These are phyloP conservation scores for Pycnonotus jocosus DNA, from an alignment of 2,113 vertebrate species.

Conservation along the genomic window DNA sequence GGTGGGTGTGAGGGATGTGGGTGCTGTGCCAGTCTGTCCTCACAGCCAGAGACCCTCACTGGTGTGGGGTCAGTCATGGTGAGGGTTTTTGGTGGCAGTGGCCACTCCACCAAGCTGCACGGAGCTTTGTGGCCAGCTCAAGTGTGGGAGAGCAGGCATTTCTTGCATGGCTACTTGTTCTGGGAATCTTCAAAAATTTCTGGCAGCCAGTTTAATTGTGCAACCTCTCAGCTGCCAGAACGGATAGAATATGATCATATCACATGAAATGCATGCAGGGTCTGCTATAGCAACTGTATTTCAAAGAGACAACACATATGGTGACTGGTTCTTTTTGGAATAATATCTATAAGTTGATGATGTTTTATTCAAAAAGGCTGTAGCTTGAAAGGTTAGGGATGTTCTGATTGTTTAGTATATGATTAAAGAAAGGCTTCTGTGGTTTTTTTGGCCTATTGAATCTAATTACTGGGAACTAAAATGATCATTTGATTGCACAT, in stretches of 20 bases:
- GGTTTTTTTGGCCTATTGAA: conserved; percentile 52
- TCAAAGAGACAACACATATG: conserved; percentile 68
- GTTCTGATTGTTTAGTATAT: conserved; percentile 65
- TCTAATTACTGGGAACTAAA: conserved; percentile 65
- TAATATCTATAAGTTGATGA: conserved; percentile 68
- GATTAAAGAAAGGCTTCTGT: conserved; percentile 60
- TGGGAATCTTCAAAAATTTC: conserved; percentile 63
- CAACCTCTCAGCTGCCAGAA: conserved; percentile 68
- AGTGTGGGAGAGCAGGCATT: background rate
- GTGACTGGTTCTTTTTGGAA: conserved; percentile 69
- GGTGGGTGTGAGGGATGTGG: background rate
- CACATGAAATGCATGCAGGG: conserved; percentile 66
- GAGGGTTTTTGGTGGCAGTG: background rate
- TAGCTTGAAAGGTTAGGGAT: conserved; percentile 68
- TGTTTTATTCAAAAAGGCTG: conserved; percentile 70
- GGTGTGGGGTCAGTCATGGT: fast-evolving
- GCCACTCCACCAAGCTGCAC: fast-evolving
- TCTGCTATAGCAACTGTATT: conserved; percentile 68
- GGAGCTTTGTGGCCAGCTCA: background rate
- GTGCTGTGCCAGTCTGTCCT: background rate
- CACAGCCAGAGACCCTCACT: background rate
- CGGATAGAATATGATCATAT: conserved; percentile 63
- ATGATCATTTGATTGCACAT: conserved; percentile 70
- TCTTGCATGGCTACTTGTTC: conserved; percentile 47
- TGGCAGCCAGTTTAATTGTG: conserved; percentile 65